phyloP scores from a whole-genome alignment of 2,113 vertebrate species.

The Bubalus kerabau region DNA sequence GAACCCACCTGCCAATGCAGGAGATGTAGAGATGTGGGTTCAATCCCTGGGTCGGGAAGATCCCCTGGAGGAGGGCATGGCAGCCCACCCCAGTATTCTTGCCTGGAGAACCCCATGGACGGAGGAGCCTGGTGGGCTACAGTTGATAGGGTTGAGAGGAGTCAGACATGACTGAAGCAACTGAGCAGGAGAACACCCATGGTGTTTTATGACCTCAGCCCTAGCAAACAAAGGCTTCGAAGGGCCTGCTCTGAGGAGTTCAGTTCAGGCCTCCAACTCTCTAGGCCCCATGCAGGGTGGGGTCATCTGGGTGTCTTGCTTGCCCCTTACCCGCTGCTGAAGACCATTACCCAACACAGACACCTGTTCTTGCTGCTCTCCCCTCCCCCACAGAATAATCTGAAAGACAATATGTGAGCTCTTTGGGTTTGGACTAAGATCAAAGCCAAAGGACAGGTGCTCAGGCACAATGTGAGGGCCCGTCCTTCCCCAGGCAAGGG shows the following conservation, averaged over 20 bases:
- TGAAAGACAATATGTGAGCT: constrained; percentile 26
- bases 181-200: background rate
- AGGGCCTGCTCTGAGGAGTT: background rate
- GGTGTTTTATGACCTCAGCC: background rate
- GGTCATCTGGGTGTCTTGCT: background rate
- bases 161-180: background rate
- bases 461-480: background rate
- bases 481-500: constrained; percentile 35
- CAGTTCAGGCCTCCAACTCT: background rate
- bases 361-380: background rate
- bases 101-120: background rate
- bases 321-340: background rate
- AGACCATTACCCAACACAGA: background rate
- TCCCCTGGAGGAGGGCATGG: background rate
- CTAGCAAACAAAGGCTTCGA: background rate
- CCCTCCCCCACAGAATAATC: background rate
- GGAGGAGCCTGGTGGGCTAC: background rate
- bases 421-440: constrained; percentile 50
- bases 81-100: background rate
- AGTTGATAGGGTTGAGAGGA: background rate
- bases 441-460: constrained; percentile 66
- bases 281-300: too few species aligned
- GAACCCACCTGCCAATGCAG: background rate
- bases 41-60: background rate
- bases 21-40: background rate